phyloP scores from a whole-genome alignment of 1,140 invertebrate species.

The Bombyx mori region DNA sequence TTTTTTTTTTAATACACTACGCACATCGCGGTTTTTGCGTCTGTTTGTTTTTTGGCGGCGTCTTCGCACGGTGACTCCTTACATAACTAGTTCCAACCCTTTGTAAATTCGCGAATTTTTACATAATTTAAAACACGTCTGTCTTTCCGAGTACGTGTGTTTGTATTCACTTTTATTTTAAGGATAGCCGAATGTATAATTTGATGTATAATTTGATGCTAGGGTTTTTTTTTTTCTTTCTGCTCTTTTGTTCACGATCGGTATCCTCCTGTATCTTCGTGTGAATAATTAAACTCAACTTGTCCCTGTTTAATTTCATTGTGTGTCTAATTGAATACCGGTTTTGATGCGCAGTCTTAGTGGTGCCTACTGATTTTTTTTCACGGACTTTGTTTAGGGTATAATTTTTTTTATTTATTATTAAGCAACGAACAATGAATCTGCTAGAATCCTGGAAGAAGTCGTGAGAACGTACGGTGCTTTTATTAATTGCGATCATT shows the following conservation, averaged over 20 bases:
- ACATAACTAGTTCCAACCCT: conserved; percentile 53
- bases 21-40: conserved; percentile 59
- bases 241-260: conserved; percentile 56
- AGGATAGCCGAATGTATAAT: conserved; percentile 56
- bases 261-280: conserved; percentile 37
- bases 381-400: conserved; percentile 30
- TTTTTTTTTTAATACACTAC: conserved; percentile 55
- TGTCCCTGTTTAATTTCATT: conserved; percentile 22
- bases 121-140: conserved; percentile 52
- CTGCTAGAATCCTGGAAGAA: conserved; percentile 43
- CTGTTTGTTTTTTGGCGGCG: conserved; percentile 63
- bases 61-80: conserved; percentile 68
- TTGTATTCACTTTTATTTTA: conserved; percentile 65
- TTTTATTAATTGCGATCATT: conserved; percentile 2
- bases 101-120: conserved; percentile 44
- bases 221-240: conserved; percentile 55
- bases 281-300: background rate
- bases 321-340: conserved; percentile 61
- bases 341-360: conserved; percentile 60
- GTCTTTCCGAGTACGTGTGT: conserved; percentile 24
- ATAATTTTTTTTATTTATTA: conserved; percentile 32
- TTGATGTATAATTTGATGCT: conserved; percentile 47
- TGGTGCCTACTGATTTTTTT: conserved; percentile 35
- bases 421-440: conserved; percentile 51
- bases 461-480: conserved; percentile 50